These are phyloP conservation scores for Callopanchax toddi DNA, from an alignment of 2,113 vertebrate species.

Conservation along the genomic window DNA sequence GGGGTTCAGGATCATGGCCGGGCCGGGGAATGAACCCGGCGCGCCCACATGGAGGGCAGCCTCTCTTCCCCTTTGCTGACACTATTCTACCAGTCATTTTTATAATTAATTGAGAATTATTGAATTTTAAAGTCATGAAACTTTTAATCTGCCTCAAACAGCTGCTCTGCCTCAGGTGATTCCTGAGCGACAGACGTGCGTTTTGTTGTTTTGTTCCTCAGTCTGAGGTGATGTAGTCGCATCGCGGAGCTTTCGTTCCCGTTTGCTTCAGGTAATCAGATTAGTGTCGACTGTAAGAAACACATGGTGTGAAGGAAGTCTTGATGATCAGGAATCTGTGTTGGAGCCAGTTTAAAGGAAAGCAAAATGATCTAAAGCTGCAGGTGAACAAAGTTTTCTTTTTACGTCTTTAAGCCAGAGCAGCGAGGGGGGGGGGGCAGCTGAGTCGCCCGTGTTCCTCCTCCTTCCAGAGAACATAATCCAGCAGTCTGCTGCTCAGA, in stretches of 20 bases:
- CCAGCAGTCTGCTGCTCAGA: slow-evolving; percentile 39
- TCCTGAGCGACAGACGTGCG: no score
- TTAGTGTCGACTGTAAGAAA: not conserved
- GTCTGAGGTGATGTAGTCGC: not conserved
- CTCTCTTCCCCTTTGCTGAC: no score
- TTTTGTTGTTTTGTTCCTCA: no score
- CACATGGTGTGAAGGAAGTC: not conserved
- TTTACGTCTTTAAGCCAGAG: no score
- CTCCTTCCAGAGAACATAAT: slow-evolving; percentile 46
- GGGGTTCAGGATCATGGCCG: no score
- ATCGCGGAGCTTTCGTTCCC: not conserved
- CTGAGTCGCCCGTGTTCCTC: slow-evolving; percentile 14
- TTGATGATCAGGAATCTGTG: not conserved
- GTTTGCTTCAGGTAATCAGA: slow-evolving; percentile 17
- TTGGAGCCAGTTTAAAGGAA: not conserved
- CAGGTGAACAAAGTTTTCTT: not conserved
- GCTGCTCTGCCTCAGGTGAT: no score
- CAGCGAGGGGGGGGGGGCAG: slow-evolving; percentile 8
- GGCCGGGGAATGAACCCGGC: no score
- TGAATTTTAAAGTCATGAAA: no score
- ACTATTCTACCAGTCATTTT: no score
- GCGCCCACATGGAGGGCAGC: no score
- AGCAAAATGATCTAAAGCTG: not conserved
- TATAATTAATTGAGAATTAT: no score
- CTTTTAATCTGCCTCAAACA: no score